Base-by-base conservation (phyloP, 2,113 vertebrate genomes). In the Amphiprion ocellaris region DNA sequence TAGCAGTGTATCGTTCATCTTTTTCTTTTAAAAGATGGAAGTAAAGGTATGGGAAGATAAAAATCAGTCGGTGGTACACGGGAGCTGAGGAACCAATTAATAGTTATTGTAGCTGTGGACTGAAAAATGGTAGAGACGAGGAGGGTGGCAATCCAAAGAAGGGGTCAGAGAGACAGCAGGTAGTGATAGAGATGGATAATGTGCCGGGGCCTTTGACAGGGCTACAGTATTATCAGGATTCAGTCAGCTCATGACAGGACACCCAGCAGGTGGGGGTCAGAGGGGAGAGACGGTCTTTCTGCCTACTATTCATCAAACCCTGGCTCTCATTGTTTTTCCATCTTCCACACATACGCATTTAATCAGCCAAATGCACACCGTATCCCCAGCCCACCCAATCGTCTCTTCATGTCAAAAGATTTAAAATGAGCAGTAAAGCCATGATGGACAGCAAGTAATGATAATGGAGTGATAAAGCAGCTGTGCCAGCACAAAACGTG, bases 391-490 rank as follows among this genome's bases (percentile, higher is more conserved):
- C 64, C 67, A 8, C 21, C 59, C 82, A 85, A 87, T 85, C 89
- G 78, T 81, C 70, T 78, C 50, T 10, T 75, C 53, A 23, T 81
- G 78, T 75, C 87, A 79, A 6, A 55, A 74, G 58, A 52, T 69
- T 90, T 79, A 44, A 63, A 73, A 78, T 1, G 19, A 85, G 81
- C 75, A 15, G 65, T 77, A 76, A 81, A 89, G 67, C 79, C 58
- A 1, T 82, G 87, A 90, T 85, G 64, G 90, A 90, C 82, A 82
- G 76, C 65, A 23, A 59, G 75, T 83, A 78, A 89, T 77, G 76
- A 85, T 83, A 83, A 88, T 87, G 71, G 77, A 82, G 71, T 73
- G 79, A 81, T 81, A 77, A 88, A 88, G 80, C 90, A 89, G 82
- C 90, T 87, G 83, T 71, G 74, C 47, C 65, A 33, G 63, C 39